phyloP scores from a whole-genome alignment of 2,888 invertebrate genomes.

The Gibbula magus region DNA sequence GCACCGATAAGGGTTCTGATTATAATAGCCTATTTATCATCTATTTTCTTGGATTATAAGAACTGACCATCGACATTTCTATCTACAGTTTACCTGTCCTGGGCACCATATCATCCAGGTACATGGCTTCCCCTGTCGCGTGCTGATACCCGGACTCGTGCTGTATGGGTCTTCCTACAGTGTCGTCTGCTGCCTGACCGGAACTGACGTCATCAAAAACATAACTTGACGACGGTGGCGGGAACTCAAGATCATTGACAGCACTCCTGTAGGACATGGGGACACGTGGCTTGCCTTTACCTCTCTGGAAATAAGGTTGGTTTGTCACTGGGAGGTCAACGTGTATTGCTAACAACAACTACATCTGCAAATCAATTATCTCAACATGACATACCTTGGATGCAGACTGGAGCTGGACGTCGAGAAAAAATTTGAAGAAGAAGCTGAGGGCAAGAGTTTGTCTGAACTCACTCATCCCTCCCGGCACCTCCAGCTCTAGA shows the following conservation, averaged over 20 bases:
- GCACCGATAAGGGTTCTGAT: too few relatives aligned
- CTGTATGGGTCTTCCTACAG: slow-evolving; percentile 86
- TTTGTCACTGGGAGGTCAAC: too few relatives aligned
- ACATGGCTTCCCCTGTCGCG: slow-evolving; percentile 90
- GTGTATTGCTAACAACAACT: too few relatives aligned
- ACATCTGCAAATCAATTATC: background rate
- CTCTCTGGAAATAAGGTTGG: background rate
- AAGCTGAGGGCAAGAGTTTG: slow-evolving; percentile 82
- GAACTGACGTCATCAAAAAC: slow-evolving; percentile 74
- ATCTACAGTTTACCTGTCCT: slow-evolving; percentile 72
- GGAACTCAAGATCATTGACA: background rate
- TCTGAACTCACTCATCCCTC: slow-evolving; percentile 88
- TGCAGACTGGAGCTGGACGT: slow-evolving; percentile 29
- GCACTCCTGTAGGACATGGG: background rate
- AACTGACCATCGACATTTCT: too few relatives aligned
- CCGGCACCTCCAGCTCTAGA: slow-evolving; percentile 86
- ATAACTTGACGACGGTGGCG: slow-evolving; percentile 33
- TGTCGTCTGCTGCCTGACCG: slow-evolving; percentile 78
- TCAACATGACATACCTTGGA: slow-evolving; percentile 20
- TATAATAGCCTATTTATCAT: too few relatives aligned
- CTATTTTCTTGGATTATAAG: too few relatives aligned
- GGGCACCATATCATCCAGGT: slow-evolving; percentile 89
- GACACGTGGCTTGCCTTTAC: background rate
- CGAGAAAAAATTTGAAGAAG: slow-evolving; percentile 78
- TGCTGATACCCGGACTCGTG: slow-evolving; percentile 90